Percentiles rank a stretch among this genome's conserved stretches.
Conservation (phyloP, 2,113 vertebrate species). For the Apus apus region DNA sequence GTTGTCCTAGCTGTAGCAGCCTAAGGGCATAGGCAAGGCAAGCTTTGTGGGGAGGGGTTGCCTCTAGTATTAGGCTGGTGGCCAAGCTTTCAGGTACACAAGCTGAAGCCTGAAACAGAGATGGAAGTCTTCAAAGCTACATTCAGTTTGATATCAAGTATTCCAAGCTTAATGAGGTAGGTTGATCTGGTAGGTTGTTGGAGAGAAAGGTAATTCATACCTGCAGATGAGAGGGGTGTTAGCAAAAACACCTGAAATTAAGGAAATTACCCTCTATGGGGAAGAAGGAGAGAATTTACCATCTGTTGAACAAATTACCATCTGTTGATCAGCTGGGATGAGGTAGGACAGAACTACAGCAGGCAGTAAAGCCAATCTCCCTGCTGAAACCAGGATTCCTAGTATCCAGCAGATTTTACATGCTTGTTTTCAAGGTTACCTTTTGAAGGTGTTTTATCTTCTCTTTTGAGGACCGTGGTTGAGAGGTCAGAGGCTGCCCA, state of each 20-base stretch:
- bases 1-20: neutral
- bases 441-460: neutral
- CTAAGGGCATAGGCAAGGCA: neutral
- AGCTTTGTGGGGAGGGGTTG: neutral
- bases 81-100: neutral
- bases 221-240: neutral
- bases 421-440: neutral
- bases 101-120: neutral
- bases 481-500: neutral
- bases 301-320: neutral
- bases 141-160: neutral
- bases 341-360: neutral
- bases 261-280: neutral
- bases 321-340: neutral
- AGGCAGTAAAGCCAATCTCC: neutral
- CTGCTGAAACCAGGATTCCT: neutral
- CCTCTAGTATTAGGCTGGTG: neutral
- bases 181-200: neutral
- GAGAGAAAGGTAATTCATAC: neutral
- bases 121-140: neutral
- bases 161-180: neutral
- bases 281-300: neutral
- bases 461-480: neutral
- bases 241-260: neutral
- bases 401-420: neutral